phyloP scores from a whole-genome alignment of 2,797 vertebrate genomes.

The Hippopotamyrus pictus region DNA sequence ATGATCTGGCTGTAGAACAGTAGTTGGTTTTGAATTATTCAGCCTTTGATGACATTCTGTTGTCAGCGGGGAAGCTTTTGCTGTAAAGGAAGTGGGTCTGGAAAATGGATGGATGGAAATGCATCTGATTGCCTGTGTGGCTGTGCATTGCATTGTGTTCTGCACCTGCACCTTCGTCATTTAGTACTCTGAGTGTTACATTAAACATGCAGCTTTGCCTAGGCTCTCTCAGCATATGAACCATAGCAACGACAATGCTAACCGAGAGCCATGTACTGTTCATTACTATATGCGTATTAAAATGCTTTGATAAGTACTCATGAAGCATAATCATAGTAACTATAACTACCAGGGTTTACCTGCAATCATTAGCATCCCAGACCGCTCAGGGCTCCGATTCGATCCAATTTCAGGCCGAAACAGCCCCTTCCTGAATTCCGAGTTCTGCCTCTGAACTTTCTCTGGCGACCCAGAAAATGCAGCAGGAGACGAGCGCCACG shows the following conservation, averaged over 20 bases:
- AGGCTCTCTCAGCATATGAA: not conserved
- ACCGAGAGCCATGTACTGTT: not conserved
- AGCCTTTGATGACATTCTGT: not conserved
- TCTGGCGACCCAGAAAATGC: conserved; percentile 47
- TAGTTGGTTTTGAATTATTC: not conserved
- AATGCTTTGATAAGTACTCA: not conserved
- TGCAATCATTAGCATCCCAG: conserved; percentile 53
- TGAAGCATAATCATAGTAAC: not conserved
- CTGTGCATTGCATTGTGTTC: not conserved
- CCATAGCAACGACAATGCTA: not conserved
- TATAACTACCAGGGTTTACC: not conserved
- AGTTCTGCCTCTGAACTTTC: conserved; percentile 48
- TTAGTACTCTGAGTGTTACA: not conserved
- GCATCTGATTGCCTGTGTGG: not conserved
- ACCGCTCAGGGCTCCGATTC: conserved; percentile 64
- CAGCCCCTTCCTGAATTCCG: conserved; percentile 53
- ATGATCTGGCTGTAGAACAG: not conserved
- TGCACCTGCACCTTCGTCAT: not conserved
- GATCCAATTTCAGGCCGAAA: conserved; percentile 69
- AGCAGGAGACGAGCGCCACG: conserved; percentile 38
- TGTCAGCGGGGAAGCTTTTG: not conserved
- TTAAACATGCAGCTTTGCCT: not conserved
- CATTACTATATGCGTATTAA: not conserved
- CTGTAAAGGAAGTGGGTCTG: not conserved
- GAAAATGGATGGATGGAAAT: not conserved